Evolutionary conservation across 2,888 invertebrate species (phyloP).

Genomic region (Melieria picta): DNA sequence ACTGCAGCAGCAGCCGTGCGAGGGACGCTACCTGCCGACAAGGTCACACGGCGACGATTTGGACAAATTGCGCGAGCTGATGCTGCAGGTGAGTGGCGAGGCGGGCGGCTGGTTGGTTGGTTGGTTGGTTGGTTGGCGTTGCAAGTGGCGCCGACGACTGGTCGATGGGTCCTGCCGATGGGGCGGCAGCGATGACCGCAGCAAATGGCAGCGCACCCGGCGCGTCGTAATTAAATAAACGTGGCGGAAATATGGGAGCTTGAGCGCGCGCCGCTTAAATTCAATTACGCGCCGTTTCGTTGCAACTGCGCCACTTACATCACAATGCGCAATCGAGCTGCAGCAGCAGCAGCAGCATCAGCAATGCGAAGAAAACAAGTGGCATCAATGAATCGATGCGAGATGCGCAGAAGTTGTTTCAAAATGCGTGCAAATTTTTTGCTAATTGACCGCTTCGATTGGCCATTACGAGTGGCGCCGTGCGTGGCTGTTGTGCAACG

Average conservation of each 20-base stretch:
- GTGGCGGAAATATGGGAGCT: neutral
- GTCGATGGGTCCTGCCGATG: too few species aligned
- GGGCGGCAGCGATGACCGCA: too few species aligned
- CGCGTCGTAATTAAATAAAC: neutral
- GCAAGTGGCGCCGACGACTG: neutral
- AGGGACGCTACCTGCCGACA: constrained; percentile 68
- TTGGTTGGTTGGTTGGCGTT: neutral
- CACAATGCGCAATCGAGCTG: constrained; percentile 20
- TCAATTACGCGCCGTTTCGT: constrained; percentile 14
- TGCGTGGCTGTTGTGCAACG: neutral
- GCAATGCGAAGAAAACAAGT: neutral
- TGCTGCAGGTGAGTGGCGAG: constrained; percentile 68
- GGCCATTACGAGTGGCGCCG: neutral
- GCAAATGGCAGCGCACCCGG: neutral
- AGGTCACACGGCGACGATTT: constrained; percentile 68
- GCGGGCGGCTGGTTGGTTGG: too few species aligned
- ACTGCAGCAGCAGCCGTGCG: constrained; percentile 57
- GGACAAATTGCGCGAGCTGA: constrained; percentile 69
- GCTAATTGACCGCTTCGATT: constrained; percentile 22
- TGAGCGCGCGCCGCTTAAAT: constrained; percentile 13
- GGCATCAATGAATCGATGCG: neutral
- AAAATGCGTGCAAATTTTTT: constrained; percentile 33
- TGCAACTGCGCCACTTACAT: constrained; percentile 6
- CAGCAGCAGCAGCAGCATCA: neutral
- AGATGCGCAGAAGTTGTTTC: neutral